Conservation (phyloP, 2,797 vertebrate species). For the Yasuhikotakia modesta region DNA sequence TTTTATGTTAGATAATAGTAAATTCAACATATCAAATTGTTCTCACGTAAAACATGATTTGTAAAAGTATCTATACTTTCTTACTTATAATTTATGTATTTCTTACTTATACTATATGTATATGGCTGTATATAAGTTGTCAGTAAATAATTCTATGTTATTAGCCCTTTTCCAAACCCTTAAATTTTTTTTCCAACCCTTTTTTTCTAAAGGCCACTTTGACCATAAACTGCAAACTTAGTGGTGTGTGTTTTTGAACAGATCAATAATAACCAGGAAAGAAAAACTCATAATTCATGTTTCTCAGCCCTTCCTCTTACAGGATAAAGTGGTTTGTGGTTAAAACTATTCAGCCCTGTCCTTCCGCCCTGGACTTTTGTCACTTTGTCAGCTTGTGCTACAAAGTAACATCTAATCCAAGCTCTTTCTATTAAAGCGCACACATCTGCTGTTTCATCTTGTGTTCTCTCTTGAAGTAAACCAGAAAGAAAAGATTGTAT, state of each 20-base stretch:
- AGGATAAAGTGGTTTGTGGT: background rate
- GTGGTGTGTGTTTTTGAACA: slow-evolving; percentile 24
- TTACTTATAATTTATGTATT: too few species aligned
- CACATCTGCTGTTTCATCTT: background rate
- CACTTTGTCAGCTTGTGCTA: slow-evolving; percentile 21
- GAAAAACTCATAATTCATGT: slow-evolving; percentile 16
- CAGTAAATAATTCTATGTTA: background rate
- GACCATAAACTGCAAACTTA: slow-evolving; percentile 1
- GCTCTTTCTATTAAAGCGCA: background rate
- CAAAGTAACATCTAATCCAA: slow-evolving; percentile 24
- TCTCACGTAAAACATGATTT: too few species aligned
- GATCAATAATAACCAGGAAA: slow-evolving; percentile 27
- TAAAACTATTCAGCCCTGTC: slow-evolving; percentile 23
- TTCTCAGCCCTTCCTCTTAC: slow-evolving; percentile 7
- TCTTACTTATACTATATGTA: too few species aligned
- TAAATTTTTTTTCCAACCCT: background rate
- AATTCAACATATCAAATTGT: too few species aligned
- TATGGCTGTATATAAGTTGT: background rate
- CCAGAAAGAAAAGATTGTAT: background rate
- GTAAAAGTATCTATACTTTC: too few species aligned
- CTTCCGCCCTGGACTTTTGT: background rate
- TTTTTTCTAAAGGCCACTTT: background rate
- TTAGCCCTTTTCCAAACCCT: background rate
- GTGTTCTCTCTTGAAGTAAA: background rate
- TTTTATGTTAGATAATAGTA: too few species aligned